These are phyloP conservation scores for Mythimna vitellina DNA, from an alignment of 2,888 invertebrate genomes.

Conservation along the genomic window DNA sequence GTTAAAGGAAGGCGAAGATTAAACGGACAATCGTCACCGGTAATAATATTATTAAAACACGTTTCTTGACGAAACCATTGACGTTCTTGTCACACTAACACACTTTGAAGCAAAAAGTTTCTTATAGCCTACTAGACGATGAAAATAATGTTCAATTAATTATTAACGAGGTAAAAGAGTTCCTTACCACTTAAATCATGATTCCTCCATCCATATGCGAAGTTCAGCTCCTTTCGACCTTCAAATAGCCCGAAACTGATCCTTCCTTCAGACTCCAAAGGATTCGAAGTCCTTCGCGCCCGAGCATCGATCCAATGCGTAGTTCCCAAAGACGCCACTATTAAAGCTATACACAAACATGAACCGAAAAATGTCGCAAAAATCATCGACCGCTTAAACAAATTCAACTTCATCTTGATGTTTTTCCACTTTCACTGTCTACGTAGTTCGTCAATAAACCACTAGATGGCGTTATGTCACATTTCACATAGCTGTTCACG, in stretches of 20 bases:
- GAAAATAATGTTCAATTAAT: background rate
- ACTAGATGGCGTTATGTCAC: conserved; percentile 85
- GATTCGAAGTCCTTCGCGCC: conserved; percentile 92
- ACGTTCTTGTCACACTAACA: conserved; percentile 23
- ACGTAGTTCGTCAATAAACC: conserved; percentile 71
- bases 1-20: background rate
- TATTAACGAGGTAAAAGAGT: background rate
- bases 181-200: conserved; percentile 94
- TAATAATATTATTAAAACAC: conserved; percentile 9
- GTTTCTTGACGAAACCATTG: conserved; percentile 1
- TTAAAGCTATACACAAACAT: conserved; percentile 94
- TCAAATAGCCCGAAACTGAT: conserved; percentile 96
- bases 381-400: conserved; percentile 94
- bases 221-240: conserved; percentile 95
- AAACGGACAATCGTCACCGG: background rate
- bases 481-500: conserved; percentile 66
- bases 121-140: background rate
- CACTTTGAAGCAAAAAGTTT: conserved; percentile 9
- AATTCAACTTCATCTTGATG: conserved; percentile 90
- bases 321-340: conserved; percentile 95
- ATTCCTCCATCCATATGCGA: conserved; percentile 94
- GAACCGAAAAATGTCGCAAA: conserved; percentile 95
- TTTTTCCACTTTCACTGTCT: conserved; percentile 74
- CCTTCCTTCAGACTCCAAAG: conserved; percentile 93
- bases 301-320: conserved; percentile 95